These are phyloP conservation scores for Pinna nobilis DNA, from an alignment of 1,140 invertebrate genomes.

Conservation along the genomic window DNA sequence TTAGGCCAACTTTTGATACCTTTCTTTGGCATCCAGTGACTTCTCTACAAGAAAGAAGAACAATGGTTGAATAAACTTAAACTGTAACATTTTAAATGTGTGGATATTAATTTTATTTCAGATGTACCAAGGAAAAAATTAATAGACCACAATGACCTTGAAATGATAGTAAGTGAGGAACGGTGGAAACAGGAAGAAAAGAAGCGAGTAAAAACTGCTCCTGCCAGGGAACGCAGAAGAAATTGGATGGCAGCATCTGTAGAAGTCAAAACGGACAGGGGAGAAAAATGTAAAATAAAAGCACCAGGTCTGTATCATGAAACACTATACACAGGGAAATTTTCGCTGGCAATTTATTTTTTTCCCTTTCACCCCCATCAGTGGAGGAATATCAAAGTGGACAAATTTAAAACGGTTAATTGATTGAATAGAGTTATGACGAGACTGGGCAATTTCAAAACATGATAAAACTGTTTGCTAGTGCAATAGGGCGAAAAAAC, in stretches of 20 bases:
- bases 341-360: not conserved
- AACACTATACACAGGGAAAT: not conserved
- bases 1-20: too few species aligned
- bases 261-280: conserved; percentile 62
- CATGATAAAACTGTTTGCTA: too few species aligned
- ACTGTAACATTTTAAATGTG: too few species aligned
- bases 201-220: conserved; percentile 57
- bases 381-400: too few species aligned
- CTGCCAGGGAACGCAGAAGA: conserved; percentile 53
- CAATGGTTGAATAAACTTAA: too few species aligned
- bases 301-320: conserved; percentile 57
- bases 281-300: conserved; percentile 59
- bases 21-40: too few species aligned
- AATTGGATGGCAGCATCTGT: conserved; percentile 66
- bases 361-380: not conserved
- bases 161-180: conserved; percentile 28
- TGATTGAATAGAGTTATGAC: too few species aligned
- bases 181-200: conserved; percentile 33
- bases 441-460: too few species aligned
- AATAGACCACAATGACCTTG: conserved; percentile 40
- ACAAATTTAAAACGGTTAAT: too few species aligned
- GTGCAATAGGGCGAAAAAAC: too few species aligned
- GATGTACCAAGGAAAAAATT: conserved; percentile 37
- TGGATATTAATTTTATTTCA: conserved; percentile 5
- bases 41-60: too few species aligned